Evolutionary conservation across 2,888 invertebrate genomes (phyloP).

Genomic region (Herminia tarsipennalis): DNA sequence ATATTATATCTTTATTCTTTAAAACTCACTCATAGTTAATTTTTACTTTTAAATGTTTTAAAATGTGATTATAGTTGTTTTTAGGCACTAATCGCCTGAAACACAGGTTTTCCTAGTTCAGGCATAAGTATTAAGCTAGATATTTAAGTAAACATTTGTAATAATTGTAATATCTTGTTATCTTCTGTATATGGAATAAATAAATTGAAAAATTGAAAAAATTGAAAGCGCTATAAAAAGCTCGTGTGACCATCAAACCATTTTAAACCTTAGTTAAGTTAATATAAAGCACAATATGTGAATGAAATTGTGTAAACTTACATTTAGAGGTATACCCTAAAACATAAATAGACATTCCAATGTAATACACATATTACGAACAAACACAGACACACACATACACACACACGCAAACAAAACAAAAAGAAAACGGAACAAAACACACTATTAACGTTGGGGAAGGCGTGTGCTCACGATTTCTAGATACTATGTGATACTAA

Average conservation of each 20-base stretch:
- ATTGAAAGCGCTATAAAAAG: conserved; percentile 43
- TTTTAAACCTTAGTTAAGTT: conserved; percentile 21
- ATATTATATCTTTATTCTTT: too few species aligned
- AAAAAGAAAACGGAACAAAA: conserved; percentile 30
- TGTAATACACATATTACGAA: conserved; percentile 23
- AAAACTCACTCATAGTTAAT: too few species aligned
- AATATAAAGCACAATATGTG: conserved; percentile 34
- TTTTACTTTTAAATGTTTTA: too few species aligned
- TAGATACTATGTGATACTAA: too few species aligned
- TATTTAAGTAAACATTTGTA: too few species aligned
- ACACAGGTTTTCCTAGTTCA: too few species aligned
- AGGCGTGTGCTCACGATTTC: conserved; percentile 33
- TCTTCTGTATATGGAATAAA: too few species aligned
- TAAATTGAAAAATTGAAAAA: too few species aligned
- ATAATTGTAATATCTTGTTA: too few species aligned
- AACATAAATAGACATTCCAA: conserved; percentile 39
- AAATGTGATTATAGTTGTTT: too few species aligned
- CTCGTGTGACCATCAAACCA: conserved; percentile 20
- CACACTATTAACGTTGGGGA: conserved; percentile 29
- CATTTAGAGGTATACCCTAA: conserved; percentile 39
- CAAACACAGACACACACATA: conserved; percentile 13
- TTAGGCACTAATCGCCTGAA: too few species aligned
- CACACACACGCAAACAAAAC: conserved; percentile 31
- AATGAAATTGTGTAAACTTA: conserved; percentile 32
- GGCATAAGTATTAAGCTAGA: too few species aligned